Evolutionary conservation across 37 sponge, comb jelly and placozoan genomes (phyloP), one percentile per base, ranked within the genome.

Genomic region (Halichondria panicea): DNA sequence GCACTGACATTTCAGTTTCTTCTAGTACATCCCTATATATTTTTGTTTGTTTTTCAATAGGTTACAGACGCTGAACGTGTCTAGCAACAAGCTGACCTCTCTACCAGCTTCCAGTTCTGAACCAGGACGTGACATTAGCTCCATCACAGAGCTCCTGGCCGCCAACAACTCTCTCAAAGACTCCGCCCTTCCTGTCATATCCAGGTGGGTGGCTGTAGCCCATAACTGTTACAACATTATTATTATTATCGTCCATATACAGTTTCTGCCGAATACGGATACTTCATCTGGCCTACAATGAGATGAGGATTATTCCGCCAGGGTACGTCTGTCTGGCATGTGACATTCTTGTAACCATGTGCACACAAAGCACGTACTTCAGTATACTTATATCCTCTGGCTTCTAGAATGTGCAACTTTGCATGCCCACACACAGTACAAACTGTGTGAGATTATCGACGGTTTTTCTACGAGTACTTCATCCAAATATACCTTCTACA

Each of bases 261-360:
- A 84, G 86, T 22, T 84, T 43, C 63, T 75, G 52, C 43, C 83
- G 71, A 52, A 78, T 92, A 31, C 75, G 79, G 55, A 70, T 87
- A 19, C 91, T 89, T 27, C 83, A 90, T 55, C 50, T 89, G 3
- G 81, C 86, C 41, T 76, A 82, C 66, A 89, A 89, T 68, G 25
- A 36, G 0, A 80, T 93, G 25, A 25, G 39, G 33, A 55, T 13
- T 15, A 54, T 93, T 0, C 82, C 84, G 57, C 36, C 70, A 37
- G 68, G 59, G 89, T 89, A 52, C 41, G 76, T 61, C n/a, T n/a
- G n/a, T n/a, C n/a, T n/a, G n/a, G n/a, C 72, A 60, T 55, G 46
- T 66, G n/a, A 61, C 64, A 61, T 66, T 46, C 64, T 39, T 60
- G 58, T 60, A 56, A 28, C 32, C 60, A 56, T 60, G 58, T 60